Percentiles rank a stretch among this genome's conserved stretches.
Evolutionary conservation across 2,113 vertebrate genomes (phyloP).

Genomic region (Forbesichthys papilliferus): DNA sequence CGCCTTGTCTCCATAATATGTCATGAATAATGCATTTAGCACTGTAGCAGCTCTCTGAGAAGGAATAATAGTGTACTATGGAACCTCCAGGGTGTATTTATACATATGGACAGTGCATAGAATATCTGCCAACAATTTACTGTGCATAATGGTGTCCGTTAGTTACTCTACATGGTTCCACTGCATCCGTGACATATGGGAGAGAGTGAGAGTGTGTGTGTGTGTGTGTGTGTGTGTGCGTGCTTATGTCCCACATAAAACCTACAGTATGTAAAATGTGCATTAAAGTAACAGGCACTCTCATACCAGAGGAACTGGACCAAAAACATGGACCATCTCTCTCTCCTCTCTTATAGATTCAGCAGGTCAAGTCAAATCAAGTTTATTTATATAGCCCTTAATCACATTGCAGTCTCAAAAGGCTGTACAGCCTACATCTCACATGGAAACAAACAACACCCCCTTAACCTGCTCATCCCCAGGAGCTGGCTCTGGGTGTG

Average conservation of each 20-base stretch:
- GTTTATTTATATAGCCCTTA: no score
- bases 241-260: background rate
- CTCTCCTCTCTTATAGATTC: no score
- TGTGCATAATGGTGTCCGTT: background rate
- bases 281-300: conserved; percentile 1
- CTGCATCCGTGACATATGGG: no score
- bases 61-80: conserved; percentile 9
- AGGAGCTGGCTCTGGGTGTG: background rate
- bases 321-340: background rate
- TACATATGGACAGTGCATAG: background rate
- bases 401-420: no score
- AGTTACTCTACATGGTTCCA: no score
- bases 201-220: background rate
- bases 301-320: conserved; percentile 21
- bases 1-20: conserved; percentile 27
- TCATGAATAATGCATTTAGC: conserved; percentile 32
- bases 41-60: conserved; percentile 4
- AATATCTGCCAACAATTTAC: conserved; percentile 5
- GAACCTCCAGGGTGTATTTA: background rate
- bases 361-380: no score
- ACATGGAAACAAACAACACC: no score
- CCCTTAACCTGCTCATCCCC: no score
- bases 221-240: background rate
- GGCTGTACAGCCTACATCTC: no score
- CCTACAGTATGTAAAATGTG: background rate